Percentiles rank a stretch among this genome's conserved stretches.
These are phyloP conservation scores for Lutraria rhynchaena DNA, from an alignment of 1,140 invertebrate species.

Conservation along the genomic window DNA sequence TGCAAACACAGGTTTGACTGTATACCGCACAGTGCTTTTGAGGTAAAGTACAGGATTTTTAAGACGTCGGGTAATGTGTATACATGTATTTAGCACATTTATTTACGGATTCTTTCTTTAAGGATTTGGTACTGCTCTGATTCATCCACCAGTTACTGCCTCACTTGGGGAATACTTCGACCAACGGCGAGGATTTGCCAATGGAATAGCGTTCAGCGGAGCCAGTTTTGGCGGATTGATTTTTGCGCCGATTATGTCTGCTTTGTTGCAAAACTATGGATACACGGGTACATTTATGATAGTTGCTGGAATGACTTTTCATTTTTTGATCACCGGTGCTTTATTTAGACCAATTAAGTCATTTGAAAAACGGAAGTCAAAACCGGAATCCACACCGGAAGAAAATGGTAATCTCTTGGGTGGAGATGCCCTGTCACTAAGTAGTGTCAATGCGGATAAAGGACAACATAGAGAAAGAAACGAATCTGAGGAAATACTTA, in stretches of 20 bases:
- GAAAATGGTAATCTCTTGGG: background rate
- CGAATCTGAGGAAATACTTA: constrained; percentile 25
- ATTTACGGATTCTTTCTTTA: too few relatives aligned
- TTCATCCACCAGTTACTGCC: constrained; percentile 43
- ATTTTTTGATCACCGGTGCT: constrained; percentile 25
- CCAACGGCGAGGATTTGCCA: constrained; percentile 46
- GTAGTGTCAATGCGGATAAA: background rate
- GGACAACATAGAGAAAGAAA: background rate
- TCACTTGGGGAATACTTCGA: constrained; percentile 47
- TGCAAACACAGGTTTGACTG: too few relatives aligned
- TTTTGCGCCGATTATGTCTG: constrained; percentile 44
- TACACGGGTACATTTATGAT: constrained; percentile 46
- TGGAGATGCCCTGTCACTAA: background rate
- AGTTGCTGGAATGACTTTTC: constrained; percentile 47
- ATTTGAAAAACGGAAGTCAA: constrained; percentile 8
- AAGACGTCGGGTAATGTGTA: too few relatives aligned
- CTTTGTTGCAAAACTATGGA: constrained; percentile 45
- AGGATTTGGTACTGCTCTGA: constrained; percentile 40
- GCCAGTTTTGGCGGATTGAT: constrained; percentile 50
- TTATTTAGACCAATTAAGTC: constrained; percentile 51
- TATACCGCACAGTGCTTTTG: too few relatives aligned
- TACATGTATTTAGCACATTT: too few relatives aligned
- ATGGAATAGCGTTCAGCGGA: constrained; percentile 42
- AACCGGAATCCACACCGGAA: background rate
- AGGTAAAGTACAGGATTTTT: too few relatives aligned